Percentiles rank a stretch among this genome's conserved stretches.
These are phyloP conservation scores for Drosophila dives DNA, from an alignment of 2,888 invertebrate species.

Conservation along the genomic window DNA sequence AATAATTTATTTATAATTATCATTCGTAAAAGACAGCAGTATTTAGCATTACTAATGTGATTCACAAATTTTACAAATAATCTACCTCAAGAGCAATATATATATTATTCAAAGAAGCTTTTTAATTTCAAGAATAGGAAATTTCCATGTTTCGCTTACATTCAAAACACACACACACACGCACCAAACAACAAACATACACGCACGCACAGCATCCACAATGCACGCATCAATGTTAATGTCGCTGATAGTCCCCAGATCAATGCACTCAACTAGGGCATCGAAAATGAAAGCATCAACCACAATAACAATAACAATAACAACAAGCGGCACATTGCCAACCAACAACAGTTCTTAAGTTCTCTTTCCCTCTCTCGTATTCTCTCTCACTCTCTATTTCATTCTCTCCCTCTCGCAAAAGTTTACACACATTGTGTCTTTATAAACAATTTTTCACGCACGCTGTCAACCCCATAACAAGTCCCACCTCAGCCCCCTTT, in stretches of 20 bases:
- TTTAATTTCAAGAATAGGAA: constrained; percentile 31
- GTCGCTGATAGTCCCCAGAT: constrained; percentile 57
- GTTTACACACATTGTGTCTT: constrained; percentile 48
- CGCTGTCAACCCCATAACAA: constrained; percentile 3
- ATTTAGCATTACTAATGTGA: background rate
- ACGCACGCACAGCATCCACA: constrained; percentile 14
- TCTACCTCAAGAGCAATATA: constrained; percentile 40
- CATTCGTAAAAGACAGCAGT: background rate
- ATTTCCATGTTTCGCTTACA: constrained; percentile 44
- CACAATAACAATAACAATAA: background rate
- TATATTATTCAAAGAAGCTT: background rate
- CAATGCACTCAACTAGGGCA: constrained; percentile 56
- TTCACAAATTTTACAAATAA: constrained; percentile 9
- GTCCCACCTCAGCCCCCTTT: background rate
- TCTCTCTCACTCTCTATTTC: background rate
- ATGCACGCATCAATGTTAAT: constrained; percentile 54
- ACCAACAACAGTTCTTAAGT: constrained; percentile 7
- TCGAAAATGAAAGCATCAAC: constrained; percentile 8
- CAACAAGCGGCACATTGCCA: constrained; percentile 1
- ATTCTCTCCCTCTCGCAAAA: constrained; percentile 6
- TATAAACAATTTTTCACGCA: constrained; percentile 59
- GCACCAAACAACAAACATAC: background rate
- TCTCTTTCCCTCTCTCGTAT: constrained; percentile 1
- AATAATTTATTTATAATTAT: background rate
- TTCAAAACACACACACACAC: background rate